Base-by-base conservation (phyloP, 1,140 invertebrate genomes). In the Choristoneura fumiferana region DNA sequence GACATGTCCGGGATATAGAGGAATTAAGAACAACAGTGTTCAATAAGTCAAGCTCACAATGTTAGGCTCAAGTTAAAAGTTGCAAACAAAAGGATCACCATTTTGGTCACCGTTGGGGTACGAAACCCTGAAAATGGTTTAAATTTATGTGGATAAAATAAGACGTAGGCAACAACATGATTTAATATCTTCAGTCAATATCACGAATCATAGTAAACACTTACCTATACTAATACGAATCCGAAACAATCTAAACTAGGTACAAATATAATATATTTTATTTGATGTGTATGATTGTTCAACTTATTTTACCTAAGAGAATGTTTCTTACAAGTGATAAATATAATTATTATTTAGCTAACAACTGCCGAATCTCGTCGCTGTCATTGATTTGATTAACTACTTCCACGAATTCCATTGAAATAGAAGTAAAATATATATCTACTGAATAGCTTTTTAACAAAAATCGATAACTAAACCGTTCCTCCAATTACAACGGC, bases 341-440 rank as follows among this genome's bases (percentile, higher is more conserved):
- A n/a, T n/a, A n/a, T n/a, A n/a, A 43, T 43, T 43, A 10, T n/a
- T 18, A 43, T 8, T 43, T 8, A 18, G 17, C 40, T 43, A 43
- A 43, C 17, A 17, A 43, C 40, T 43, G 40, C n/a, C 40, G 40
- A 43, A 43, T 18, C 38, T 40, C 15, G 10, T n/a, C n/a, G n/a
- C n/a, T 43, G 40, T 18, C 40, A 43, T 18, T 43, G 40, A 43
- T 43, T 18, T n/a, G n/a, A n/a, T n/a, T n/a, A n/a, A n/a, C n/a
- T n/a, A n/a, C n/a, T n/a, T n/a, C n/a, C n/a, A n/a, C n/a, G n/a
- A 43, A 43, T 43, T 22, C 9, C 22, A 18, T 43, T 17, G 15
- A 43, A n/a, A 18, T 17, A 14, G 40, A 43, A 14, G n/a, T 9
- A 12, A 13, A 43, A 43, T 9, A 43, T 22, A 18, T 22, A 43